Evolutionary conservation across 2,888 invertebrate species (phyloP).

Genomic region (Hirudinaria manillensis): DNA sequence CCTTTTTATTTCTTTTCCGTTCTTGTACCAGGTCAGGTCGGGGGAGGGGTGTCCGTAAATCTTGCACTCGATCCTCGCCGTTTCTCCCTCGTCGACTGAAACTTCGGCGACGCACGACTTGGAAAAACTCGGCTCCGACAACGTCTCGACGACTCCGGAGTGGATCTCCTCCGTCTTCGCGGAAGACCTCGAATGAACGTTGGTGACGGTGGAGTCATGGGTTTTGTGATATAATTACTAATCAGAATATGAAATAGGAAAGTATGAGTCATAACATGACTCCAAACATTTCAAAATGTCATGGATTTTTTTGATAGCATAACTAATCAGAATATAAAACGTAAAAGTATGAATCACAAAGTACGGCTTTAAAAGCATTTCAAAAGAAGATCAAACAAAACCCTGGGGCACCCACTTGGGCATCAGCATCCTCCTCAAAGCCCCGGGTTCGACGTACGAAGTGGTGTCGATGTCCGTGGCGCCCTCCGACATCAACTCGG

Average conservation of each 20-base stretch:
- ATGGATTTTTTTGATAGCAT: too few relatives aligned
- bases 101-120: slow-evolving; percentile 47
- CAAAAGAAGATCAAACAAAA: too few relatives aligned
- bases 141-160: slow-evolving; percentile 51
- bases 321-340: neutral
- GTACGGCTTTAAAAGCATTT: neutral
- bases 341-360: slow-evolving; percentile 5
- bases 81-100: slow-evolving; percentile 57
- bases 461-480: slow-evolving; percentile 51
- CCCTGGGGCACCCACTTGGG: slow-evolving; percentile 2
- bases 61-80: slow-evolving; percentile 51
- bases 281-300: too few relatives aligned
- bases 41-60: slow-evolving; percentile 39
- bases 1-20: slow-evolving; percentile 69
- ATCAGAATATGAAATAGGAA: too few relatives aligned
- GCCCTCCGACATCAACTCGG: slow-evolving; percentile 49
- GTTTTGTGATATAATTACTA: too few relatives aligned
- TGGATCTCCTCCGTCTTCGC: slow-evolving; percentile 25
- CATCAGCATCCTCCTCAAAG: slow-evolving; percentile 47
- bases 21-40: slow-evolving; percentile 30
- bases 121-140: slow-evolving; percentile 49
- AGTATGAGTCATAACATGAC: too few relatives aligned
- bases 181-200: neutral
- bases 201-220: too few relatives aligned
- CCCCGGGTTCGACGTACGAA: slow-evolving; percentile 52